A percentile compares a stretch with the other conserved stretches of the same genome.
Conservation (phyloP, 2,113 vertebrate species). For the Formicarius rufipectus region DNA sequence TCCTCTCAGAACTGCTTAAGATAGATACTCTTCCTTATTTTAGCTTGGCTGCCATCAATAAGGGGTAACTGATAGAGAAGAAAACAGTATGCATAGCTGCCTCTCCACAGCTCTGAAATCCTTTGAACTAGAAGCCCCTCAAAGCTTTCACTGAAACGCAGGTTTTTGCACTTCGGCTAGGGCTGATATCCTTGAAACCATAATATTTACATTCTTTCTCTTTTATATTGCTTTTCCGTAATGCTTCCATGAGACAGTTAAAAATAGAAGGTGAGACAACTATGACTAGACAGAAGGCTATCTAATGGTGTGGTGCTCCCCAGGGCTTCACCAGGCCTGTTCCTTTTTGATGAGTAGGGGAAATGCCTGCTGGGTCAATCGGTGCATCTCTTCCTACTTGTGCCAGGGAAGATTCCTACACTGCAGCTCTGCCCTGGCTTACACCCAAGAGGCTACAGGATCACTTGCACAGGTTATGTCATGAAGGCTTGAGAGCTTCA, state of each 20-base stretch:
- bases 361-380: constrained; percentile 7
- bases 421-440: background rate
- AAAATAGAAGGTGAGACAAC: constrained; percentile 31
- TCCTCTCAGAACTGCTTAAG: background rate
- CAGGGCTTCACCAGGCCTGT: background rate
- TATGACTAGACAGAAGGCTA: background rate
- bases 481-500: background rate
- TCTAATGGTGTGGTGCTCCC: background rate
- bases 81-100: background rate
- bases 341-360: background rate
- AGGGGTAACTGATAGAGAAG: background rate
- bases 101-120: background rate
- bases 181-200: constrained; percentile 17
- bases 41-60: background rate
- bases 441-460: background rate
- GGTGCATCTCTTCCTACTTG: background rate
- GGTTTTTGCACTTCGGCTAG: background rate
- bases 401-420: background rate
- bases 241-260: constrained; percentile 4
- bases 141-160: constrained; percentile 4
- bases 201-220: constrained; percentile 60
- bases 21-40: background rate
- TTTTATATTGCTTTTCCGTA: constrained; percentile 19
- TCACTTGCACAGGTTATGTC: background rate
- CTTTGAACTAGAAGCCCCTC: constrained; percentile 40